Evolutionary conservation across 2,797 vertebrate genomes (phyloP).

Genomic region (Diceros bicornis): DNA sequence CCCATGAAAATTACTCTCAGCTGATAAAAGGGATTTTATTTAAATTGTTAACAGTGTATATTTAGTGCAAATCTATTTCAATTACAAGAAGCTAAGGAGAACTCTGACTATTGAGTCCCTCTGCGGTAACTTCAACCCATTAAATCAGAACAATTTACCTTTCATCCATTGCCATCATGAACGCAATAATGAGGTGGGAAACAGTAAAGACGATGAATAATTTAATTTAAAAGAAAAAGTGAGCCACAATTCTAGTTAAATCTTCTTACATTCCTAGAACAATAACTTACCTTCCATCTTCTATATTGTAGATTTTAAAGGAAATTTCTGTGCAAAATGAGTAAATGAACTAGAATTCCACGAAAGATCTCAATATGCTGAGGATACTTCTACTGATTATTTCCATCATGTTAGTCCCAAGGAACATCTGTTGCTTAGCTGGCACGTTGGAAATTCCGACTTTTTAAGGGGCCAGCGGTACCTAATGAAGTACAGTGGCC

Average conservation of each 20-base stretch:
- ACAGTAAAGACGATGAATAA: conserved; percentile 57
- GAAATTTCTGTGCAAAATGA: conserved; percentile 57
- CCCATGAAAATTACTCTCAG: conserved; percentile 30
- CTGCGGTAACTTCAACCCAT: conserved; percentile 47
- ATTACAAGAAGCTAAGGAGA: conserved; percentile 58
- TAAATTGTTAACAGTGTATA: conserved; percentile 60
- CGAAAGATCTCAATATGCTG: not conserved
- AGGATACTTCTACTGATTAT: not conserved
- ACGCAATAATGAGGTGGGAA: not conserved
- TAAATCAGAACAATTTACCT: conserved; percentile 65
- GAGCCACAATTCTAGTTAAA: conserved; percentile 42
- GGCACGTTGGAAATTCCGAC: not conserved
- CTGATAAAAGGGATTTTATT: conserved; percentile 64
- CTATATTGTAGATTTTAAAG: conserved; percentile 34
- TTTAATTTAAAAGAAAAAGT: conserved; percentile 49
- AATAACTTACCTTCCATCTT: conserved; percentile 37
- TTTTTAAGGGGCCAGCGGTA: not conserved
- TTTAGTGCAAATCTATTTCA: conserved; percentile 71
- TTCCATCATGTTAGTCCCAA: not conserved
- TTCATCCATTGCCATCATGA: not conserved
- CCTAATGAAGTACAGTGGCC: not conserved
- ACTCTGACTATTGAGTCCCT: conserved; percentile 36
- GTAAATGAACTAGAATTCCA: conserved; percentile 37
- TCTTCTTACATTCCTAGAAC: not conserved
- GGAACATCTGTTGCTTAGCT: not conserved